phyloP scores from a whole-genome alignment of 1,140 invertebrate genomes.

The Aphaenogaster ashmeadi region DNA sequence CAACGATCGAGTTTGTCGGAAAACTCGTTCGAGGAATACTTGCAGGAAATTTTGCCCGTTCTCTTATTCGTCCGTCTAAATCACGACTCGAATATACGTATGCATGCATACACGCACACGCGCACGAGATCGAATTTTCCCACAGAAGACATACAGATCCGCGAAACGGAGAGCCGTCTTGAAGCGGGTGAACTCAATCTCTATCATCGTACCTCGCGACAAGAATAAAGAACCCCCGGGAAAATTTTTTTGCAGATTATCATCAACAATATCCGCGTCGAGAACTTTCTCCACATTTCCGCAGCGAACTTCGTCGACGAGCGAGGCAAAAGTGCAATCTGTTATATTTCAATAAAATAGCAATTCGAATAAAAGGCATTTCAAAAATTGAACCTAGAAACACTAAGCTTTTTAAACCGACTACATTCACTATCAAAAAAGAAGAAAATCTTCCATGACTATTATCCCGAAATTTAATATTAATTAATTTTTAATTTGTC shows the following conservation, averaged over 20 bases:
- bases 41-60: constrained; percentile 42
- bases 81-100: neutral
- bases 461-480: neutral
- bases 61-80: constrained; percentile 25
- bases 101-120: neutral
- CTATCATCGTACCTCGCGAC: constrained; percentile 13
- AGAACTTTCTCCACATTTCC: neutral
- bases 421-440: neutral
- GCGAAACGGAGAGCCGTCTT: neutral
- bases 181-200: constrained; percentile 52
- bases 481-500: neutral
- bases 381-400: constrained; percentile 33
- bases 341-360: constrained; percentile 39
- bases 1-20: constrained; percentile 45
- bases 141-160: constrained; percentile 18
- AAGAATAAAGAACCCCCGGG: constrained; percentile 20
- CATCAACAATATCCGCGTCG: constrained; percentile 15
- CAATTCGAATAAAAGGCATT: constrained; percentile 30
- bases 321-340: constrained; percentile 13
- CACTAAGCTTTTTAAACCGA: neutral
- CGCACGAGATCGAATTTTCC: constrained; percentile 23
- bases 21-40: constrained; percentile 40
- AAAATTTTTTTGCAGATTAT: constrained; percentile 27
- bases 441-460: neutral
- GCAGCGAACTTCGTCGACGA: neutral